A percentile compares a stretch with the other conserved stretches of the same genome.
These are phyloP conservation scores for Thryonomys swinderianus DNA, from an alignment of 2,113 vertebrate genomes.

Conservation along the genomic window DNA sequence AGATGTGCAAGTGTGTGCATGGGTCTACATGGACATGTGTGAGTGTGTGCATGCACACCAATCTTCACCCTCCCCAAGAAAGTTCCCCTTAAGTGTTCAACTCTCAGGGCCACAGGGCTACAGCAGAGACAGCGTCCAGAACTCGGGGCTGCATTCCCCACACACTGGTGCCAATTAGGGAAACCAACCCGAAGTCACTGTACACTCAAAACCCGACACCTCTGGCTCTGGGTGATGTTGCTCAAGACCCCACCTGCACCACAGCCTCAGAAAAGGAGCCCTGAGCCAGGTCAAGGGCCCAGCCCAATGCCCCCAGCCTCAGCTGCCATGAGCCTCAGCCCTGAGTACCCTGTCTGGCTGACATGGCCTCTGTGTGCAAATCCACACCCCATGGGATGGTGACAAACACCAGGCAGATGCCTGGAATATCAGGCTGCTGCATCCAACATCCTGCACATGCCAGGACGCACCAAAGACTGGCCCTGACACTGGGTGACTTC, in stretches of 20 bases:
- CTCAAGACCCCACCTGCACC: fast-evolving
- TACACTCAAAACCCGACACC: background rate
- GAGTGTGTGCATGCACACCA: background rate
- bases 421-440: background rate
- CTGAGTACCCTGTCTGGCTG: background rate
- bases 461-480: background rate
- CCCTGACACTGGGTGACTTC: background rate
- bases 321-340: background rate
- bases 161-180: background rate
- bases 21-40: too few relatives aligned
- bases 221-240: too few relatives aligned
- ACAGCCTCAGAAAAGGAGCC: background rate
- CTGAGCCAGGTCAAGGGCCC: background rate
- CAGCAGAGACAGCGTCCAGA: background rate
- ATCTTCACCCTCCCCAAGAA: background rate
- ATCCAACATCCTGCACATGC: background rate
- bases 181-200: background rate
- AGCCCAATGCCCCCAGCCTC: background rate
- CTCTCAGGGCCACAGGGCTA: background rate
- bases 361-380: background rate
- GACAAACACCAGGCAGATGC: background rate
- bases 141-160: background rate
- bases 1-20: too few relatives aligned
- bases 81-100: background rate
- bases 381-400: background rate